These are phyloP conservation scores for Boloria selene DNA, from an alignment of 2,888 invertebrate genomes.

Conservation along the genomic window DNA sequence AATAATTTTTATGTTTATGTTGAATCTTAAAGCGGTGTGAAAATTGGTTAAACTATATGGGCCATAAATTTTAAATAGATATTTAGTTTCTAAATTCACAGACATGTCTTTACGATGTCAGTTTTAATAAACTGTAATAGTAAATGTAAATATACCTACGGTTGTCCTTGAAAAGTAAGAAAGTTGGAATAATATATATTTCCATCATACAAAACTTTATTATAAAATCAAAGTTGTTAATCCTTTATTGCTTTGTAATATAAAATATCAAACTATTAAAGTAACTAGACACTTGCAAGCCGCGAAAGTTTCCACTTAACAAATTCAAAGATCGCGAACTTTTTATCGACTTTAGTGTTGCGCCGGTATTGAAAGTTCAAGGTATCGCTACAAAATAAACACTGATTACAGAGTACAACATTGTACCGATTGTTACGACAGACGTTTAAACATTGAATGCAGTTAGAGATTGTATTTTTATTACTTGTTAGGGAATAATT, in stretches of 20 bases:
- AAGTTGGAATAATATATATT: no score
- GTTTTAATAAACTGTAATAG: no score
- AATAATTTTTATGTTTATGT: constrained; percentile 8
- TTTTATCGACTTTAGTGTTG: background rate
- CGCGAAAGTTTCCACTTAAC: no score
- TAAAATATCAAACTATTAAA: no score
- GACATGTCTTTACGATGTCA: no score
- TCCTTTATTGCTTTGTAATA: no score
- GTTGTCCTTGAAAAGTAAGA: no score
- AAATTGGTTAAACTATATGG: constrained; percentile 6
- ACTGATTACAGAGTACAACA: background rate
- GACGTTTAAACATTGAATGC: background rate
- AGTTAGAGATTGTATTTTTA: background rate
- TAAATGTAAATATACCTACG: no score
- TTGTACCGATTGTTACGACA: background rate
- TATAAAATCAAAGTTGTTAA: no score
- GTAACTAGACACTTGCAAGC: no score
- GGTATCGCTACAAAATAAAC: background rate
- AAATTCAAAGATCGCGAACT: background rate
- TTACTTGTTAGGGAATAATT: constrained; percentile 2
- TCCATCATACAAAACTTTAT: no score
- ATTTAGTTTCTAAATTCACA: background rate
- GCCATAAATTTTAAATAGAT: background rate
- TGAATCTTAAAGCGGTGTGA: background rate
- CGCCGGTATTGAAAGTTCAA: background rate